Base-by-base conservation (phyloP, 2,888 invertebrate species). In the Eupithecia inturbata region DNA sequence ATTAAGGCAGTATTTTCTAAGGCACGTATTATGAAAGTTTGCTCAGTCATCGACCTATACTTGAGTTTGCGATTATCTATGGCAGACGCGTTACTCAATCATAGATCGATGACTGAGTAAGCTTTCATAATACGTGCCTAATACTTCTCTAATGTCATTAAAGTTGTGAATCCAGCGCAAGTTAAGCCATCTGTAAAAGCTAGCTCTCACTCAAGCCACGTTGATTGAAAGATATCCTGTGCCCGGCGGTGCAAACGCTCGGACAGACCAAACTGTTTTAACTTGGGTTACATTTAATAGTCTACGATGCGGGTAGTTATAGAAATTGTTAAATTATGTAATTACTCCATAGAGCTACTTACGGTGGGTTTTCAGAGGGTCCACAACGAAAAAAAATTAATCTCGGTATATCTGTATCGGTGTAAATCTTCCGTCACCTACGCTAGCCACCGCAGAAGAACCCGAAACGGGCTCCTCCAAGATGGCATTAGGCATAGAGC, bases 151-250 rank as follows among this genome's bases (percentile, higher is more conserved):
- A 16, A 5, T 41, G 41, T 45, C 10, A 9, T 22, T 6, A n/a
- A 49, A 49, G 22, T 22, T 45, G 45, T 19, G 10, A 22, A 53
- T 53, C 3, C 49, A 9, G n/a, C 33, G 12, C 67, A 39, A n/a
- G 36, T 53, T 36, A 66, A 74, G 26, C 7, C 6, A 16, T 53
- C 14, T 1, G 19, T 71, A 19, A 14, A 64, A 71, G 68, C 45
- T 68, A 68, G 64, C 57, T 6, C 1, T 14, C 28, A 49, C 12
- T n/a, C 33, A 68, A 33, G 66, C 41, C 41, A 74, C 22, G 82
- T 79, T 82, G 83, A 84, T 85, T 85, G 82, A 85, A 84, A 82
- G 82, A 84, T 85, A 83, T 71, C 63, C 67, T 28, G 62, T 16
- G 75, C 75, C 73, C 31, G 62, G 62, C 45, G 68, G 68, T 67